Evolutionary conservation across 2,797 vertebrate genomes (phyloP), one percentile per base, ranked within the genome.

Genomic region (Xiphorhynchus erythropygius): DNA sequence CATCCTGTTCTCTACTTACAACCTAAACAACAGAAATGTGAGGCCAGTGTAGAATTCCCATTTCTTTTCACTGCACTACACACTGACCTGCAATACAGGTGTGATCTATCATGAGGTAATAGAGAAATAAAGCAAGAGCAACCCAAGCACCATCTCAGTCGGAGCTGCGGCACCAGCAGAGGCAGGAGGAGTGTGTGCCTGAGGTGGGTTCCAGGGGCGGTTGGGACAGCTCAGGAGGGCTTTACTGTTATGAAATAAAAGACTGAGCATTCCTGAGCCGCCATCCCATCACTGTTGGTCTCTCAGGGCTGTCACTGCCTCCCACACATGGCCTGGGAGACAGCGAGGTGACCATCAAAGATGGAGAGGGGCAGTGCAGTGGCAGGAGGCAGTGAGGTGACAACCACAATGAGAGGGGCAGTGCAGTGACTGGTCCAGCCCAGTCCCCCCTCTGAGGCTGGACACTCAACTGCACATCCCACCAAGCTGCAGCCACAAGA

Each of bases 191-290:
- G 16, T 0, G 4, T 7, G 69, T 4, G 65, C 56, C 57, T 2
- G 11, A 55, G 24, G 24, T 24, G 22, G 17, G 56, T 19, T 10
- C 21, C 6, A 27, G 23, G 23, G 16, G 11, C 22, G 46, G 27
- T 1, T 57, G 32, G 18, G 4, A 1, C 5, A 7, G 0, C 56
- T 44, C 9, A 2, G 5, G 10, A 64, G 39, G 47, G 49, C 41
- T 85, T 71, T 37, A 17, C 8, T 64, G 44, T 2, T 8, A 74
- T 21, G n/a, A 27, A 92, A 53, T 24, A 18, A 60, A 79, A 32
- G 22, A 19, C 0, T 18, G 27, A 12, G 35, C 27, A 15, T n/a
- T 77, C 56, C 52, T 32, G 44, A 10, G 50, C 23, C 64, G 64
- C 21, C 13, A 2, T 24, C 25, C 37, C 55, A 39, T 9, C 52